Percentiles rank a stretch among this genome's conserved stretches.
Conservation (phyloP, 1,140 invertebrate species). For the Anastrepha ludens region DNA sequence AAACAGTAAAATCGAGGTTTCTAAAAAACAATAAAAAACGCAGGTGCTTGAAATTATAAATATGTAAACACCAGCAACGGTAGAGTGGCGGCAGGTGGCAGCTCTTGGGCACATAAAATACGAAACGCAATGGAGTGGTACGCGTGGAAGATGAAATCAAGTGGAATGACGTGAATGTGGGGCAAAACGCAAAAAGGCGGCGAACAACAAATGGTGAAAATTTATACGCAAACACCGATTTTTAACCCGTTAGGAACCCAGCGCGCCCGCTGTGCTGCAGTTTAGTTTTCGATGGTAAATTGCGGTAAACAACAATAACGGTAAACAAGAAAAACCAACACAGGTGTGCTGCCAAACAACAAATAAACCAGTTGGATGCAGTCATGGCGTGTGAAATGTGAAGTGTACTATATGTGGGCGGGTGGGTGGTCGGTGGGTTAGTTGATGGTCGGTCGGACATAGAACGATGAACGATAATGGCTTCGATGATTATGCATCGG, state of each 20-base stretch:
- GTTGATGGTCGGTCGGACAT: background rate
- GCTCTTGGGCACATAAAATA: background rate
- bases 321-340: constrained; percentile 15
- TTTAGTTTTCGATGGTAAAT: constrained; percentile 55
- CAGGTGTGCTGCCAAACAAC: background rate
- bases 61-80: background rate
- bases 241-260: constrained; percentile 26
- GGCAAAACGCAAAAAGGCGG: background rate
- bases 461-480: constrained; percentile 34
- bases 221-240: constrained; percentile 14
- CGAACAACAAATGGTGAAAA: background rate
- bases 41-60: constrained; percentile 18
- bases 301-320: constrained; percentile 46
- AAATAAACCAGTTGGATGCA: background rate
- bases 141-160: background rate
- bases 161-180: background rate
- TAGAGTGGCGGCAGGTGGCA: background rate
- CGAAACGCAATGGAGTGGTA: background rate
- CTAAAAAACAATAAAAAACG: background rate
- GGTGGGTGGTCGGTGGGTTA: background rate
- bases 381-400: background rate
- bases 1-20: background rate
- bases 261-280: background rate
- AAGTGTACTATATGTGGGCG: too few relatives aligned
- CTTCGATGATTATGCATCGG: constrained; percentile 56